phyloP scores from a whole-genome alignment of 2,113 vertebrate species.

The Raja brachyura region DNA sequence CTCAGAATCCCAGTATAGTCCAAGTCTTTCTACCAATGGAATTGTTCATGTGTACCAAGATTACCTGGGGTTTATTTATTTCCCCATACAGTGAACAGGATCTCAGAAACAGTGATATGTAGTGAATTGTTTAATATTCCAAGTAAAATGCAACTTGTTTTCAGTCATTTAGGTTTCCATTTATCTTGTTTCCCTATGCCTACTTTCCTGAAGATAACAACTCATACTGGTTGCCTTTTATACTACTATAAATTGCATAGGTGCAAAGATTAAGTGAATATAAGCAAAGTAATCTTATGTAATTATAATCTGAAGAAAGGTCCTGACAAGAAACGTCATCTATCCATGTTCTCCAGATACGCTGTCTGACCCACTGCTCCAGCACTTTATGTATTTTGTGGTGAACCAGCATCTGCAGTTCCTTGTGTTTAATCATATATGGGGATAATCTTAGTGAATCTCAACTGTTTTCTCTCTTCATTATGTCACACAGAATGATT shows the following conservation, averaged over 20 bases:
- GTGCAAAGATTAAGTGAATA: background rate
- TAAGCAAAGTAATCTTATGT: background rate
- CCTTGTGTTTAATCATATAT: background rate
- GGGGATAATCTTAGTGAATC: background rate
- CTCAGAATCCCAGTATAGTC: too few species aligned
- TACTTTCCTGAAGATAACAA: background rate
- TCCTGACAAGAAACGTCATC: too few species aligned
- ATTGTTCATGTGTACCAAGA: background rate
- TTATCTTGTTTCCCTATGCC: background rate
- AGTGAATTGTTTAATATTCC: background rate
- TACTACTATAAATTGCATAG: background rate
- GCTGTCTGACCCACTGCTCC: too few species aligned
- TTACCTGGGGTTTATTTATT: background rate
- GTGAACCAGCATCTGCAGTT: too few species aligned
- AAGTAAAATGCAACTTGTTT: background rate
- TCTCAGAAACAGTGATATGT: background rate
- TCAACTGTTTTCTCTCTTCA: background rate
- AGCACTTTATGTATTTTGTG: too few species aligned
- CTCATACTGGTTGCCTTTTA: background rate
- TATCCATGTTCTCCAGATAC: too few species aligned
- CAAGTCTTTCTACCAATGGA: background rate
- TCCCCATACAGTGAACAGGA: background rate
- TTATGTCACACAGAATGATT: background rate
- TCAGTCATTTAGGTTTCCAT: background rate
- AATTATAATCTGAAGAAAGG: too few species aligned